Conservation (phyloP, 2,888 invertebrate genomes). For the Noctua janthina region DNA sequence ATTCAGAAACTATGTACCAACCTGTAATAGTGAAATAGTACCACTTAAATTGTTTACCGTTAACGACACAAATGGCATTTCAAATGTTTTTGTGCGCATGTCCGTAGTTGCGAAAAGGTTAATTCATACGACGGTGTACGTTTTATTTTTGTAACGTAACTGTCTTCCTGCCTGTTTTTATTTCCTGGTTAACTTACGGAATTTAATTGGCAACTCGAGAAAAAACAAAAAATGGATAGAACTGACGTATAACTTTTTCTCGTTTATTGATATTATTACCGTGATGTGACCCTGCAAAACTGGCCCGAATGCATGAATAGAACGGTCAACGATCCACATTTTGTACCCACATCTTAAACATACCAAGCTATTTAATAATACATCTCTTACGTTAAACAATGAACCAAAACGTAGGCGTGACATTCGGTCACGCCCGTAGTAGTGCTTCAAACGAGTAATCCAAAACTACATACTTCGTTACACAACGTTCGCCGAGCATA, state of each 20-base stretch:
- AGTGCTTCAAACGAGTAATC: conserved; percentile 28
- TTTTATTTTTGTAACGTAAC: conserved; percentile 13
- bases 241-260: not conserved
- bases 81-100: conserved; percentile 12
- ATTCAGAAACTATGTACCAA: not conserved
- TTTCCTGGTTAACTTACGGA: not conserved
- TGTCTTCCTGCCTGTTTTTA: not conserved
- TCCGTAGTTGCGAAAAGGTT: conserved; percentile 38
- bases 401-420: conserved; percentile 37
- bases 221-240: not conserved
- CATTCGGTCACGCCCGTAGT: conserved; percentile 49
- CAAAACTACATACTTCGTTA: conserved; percentile 33
- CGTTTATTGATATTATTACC: conserved; percentile 1
- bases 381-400: conserved; percentile 6
- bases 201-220: not conserved
- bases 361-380: conserved; percentile 13
- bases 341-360: conserved; percentile 14
- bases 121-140: conserved; percentile 18
- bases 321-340: conserved; percentile 38
- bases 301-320: not conserved
- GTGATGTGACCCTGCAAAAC: conserved; percentile 1
- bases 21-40: not conserved
- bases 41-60: conserved; percentile 33
- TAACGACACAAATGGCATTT: conserved; percentile 44
- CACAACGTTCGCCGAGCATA: conserved; percentile 29